phyloP scores from a whole-genome alignment of 2,113 vertebrate species.

The Caranx ignobilis region DNA sequence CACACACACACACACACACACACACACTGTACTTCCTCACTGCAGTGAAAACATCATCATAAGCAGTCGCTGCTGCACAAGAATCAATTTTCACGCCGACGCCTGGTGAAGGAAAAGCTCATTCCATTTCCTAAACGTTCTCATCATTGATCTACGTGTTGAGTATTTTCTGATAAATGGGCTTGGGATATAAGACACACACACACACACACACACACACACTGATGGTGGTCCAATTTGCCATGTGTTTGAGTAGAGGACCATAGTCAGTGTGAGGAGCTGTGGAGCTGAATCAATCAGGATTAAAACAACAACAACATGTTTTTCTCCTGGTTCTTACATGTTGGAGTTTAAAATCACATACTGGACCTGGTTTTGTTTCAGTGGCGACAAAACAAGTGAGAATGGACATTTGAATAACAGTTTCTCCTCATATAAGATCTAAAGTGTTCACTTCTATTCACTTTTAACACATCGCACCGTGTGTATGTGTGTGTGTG shows the following conservation, averaged over 20 bases:
- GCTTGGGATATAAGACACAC: neutral
- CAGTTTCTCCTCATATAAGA: too few relatives aligned
- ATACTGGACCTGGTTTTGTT: neutral
- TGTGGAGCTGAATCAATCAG: neutral
- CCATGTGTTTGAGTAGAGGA: neutral
- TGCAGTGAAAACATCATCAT: constrained; percentile 51
- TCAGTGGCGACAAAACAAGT: neutral
- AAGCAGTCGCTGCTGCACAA: constrained; percentile 25
- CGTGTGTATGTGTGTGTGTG: too few relatives aligned
- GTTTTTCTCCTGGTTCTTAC: neutral
- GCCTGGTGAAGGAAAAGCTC: constrained; percentile 39
- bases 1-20: constrained; percentile 12
- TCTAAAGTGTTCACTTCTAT: too few relatives aligned
- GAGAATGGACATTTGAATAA: neutral
- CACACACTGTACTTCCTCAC: constrained; percentile 16
- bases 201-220: constrained; percentile 12
- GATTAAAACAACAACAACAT: neutral
- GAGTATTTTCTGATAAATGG: constrained; percentile 63
- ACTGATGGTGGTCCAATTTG: neutral
- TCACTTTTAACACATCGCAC: too few relatives aligned
- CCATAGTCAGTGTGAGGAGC: neutral
- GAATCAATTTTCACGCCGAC: constrained; percentile 56
- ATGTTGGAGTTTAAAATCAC: neutral
- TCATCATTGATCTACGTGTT: constrained; percentile 60
- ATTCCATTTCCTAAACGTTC: constrained; percentile 65